Base-by-base conservation (phyloP, 2,888 invertebrate genomes). In the Ectemnius lituratus region DNA sequence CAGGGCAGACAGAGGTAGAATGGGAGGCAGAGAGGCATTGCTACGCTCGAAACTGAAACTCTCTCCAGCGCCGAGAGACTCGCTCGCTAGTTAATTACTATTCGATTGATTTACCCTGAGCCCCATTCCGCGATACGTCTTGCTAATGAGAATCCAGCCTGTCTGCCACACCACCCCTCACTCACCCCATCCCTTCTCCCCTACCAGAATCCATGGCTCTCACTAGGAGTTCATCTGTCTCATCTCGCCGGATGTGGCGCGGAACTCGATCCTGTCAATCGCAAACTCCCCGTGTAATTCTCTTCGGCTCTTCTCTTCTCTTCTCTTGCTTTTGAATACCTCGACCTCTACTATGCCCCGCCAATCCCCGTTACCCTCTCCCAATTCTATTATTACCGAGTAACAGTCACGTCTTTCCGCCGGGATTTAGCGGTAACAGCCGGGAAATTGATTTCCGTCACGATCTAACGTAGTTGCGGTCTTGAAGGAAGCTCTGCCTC, bases 41-140 rank as follows among this genome's bases (percentile, higher is more conserved):
- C 56, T 65, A 23, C 62, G 62, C 59, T 23, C 71, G 72, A 70
- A 75, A 70, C 69, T 76, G 75, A 73, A 73, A 78, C 67, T 76
- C 67, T 62, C 46, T 49, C 62, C 6, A 37, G 64, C 52, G n/a
- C 28, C 65, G 67, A 66, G 72, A 66, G 72, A 73, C 70, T 71
- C 61, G 70, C 46, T 72, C 65, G 67, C 72, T 75, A 72, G 83
- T 87, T 88, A 88, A 88, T 88, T 88, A 87, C 87, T 81, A 86
- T 87, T 73, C 86, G 82, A 88, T 88, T 88, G 87, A 88, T 88
- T 88, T 85, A 84, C 80, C 78, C 37, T 79, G 77, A 79, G 76
- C 80, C 79, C 66, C 69, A 69, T 75, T 78, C 62, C 46, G 47
- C 70, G 74, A 66, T 80, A 69, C 73, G 70, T 78, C 76, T 76